Evolutionary conservation across 2,888 invertebrate genomes (phyloP), one percentile per base, ranked within the genome.

Genomic region (Oxyteleia sp.): DNA sequence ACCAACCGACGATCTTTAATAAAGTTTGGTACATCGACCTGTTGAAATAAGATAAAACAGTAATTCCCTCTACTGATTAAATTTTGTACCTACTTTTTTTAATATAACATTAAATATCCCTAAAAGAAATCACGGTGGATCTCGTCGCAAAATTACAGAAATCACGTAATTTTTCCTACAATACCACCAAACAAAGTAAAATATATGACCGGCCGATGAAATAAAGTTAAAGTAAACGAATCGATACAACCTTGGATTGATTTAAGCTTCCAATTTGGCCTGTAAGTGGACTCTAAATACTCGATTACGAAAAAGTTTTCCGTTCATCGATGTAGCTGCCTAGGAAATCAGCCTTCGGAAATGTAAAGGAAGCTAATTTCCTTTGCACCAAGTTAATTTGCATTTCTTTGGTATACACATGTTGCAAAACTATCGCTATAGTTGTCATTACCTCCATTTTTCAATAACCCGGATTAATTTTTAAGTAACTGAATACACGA

Each of bases 291-390:
- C 43, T 29, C 61, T 63, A 45, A 63, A 63, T 45, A 29, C 38
- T 63, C 11, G 29, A 63, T 45, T 63, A 45, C 29, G 45, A 18
- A 43, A 63, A 43, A 63, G 16, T 29, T 45, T 16, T 45, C 16
- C 29, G 8, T 1, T 43, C 23, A 13, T 13, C n/a, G 43, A 26
- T 61, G 29, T 13, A 26, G 13, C 61, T 45, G 18, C 47, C 16
- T n/a, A 32, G 47, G 35, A 63, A 61, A 45, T 61, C 63, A 63
- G 41, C 20, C 63, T 63, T 61, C n/a, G 26, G 61, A 26, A 18
- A 29, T 61, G 61, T 11, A 45, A 41, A 3, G 15, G 5, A 45
- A 16, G 23, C 45, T 61, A 61, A 61, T 61, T 61, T 61, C 61
- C 61, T 43, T 61, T 45, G 16, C 26, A 10, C 23, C 4, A 4